Base-by-base conservation (phyloP, 2,888 invertebrate genomes). In the Pristionchus exspectatus region DNA sequence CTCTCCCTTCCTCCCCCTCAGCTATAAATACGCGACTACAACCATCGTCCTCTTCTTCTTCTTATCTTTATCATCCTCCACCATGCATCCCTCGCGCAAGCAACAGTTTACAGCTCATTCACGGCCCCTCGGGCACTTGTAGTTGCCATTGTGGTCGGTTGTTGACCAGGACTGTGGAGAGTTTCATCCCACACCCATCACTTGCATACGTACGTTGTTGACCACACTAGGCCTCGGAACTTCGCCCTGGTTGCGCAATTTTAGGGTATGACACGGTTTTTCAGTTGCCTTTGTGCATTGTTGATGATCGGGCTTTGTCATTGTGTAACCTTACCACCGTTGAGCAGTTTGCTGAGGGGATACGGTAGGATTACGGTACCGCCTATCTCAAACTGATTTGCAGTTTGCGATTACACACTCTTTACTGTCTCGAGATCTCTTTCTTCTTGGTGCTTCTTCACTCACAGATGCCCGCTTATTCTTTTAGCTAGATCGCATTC, bases 31-130 rank as follows among this genome's bases (percentile, higher is more conserved):
- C 74, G 50, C 44, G 38, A 74, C 74, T 74, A 81, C 50, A 81
- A 81, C 21, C 77, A 50, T 77, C 50, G 44, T 44, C 74, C 81
- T 54, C 44, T 44, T 44, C 44, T 44, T 44, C 44, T 81, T 81
- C 81, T 81, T 81, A 81, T 81, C 81, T 81, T 81, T 81, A 50
- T 50, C 81, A 81, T 81, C 81, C 54, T 21, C 33, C 54, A 44
- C 33, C n/a, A 18, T 74, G 38, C 21, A n/a, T n/a, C 74, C 33
- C 69, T 12, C 27, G 24, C 50, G 24, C 81, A 18, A 33, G 77
- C 50, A 21, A 18, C 77, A 30, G 24, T 81, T 81, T 81, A 81
- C 81, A 81, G 38, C 81, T 54, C 81, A 18, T n/a, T 44, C 21
- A 24, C 44, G 2, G 50, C 50, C 81, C 38, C 21, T 9, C n/a